Percentiles rank a stretch among this genome's conserved stretches.
Conservation (phyloP, 2,888 invertebrate species). For the Homarus gammarus region DNA sequence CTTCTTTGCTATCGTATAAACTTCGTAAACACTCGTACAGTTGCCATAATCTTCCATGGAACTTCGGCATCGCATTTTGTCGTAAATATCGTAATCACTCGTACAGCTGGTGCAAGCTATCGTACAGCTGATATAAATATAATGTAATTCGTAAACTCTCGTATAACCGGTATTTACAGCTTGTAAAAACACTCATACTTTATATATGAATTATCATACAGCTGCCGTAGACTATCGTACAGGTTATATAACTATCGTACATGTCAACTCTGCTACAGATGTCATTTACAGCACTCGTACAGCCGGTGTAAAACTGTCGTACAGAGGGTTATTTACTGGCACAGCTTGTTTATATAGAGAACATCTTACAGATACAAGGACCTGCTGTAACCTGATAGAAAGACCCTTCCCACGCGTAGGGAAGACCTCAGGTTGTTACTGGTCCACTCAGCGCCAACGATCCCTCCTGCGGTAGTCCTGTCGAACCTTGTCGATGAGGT, state of each 20-base stretch:
- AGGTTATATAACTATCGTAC: not conserved
- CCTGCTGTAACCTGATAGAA: not conserved
- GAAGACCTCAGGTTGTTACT: not conserved
- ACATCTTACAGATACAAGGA: not conserved
- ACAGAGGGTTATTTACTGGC: too few relatives aligned
- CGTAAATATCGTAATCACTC: not conserved
- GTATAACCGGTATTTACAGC: slow-evolving; percentile 1
- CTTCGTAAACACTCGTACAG: not conserved
- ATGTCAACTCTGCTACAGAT: not conserved
- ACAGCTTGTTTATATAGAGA: too few relatives aligned
- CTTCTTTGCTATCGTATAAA: not conserved
- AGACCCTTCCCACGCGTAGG: not conserved
- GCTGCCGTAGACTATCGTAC: not conserved
- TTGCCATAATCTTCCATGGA: too few relatives aligned
- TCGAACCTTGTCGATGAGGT: slow-evolving; percentile 87
- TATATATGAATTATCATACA: not conserved
- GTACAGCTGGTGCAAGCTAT: not conserved
- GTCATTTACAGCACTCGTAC: not conserved
- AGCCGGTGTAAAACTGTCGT: too few relatives aligned
- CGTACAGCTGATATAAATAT: not conserved
- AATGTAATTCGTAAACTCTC: not conserved
- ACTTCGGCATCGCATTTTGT: too few relatives aligned
- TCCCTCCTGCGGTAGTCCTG: slow-evolving; percentile 47
- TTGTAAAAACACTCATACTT: not conserved
- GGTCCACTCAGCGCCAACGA: slow-evolving; percentile 37